Conservation (phyloP, 2,888 invertebrate genomes). For the Lithophane ornitopus region DNA sequence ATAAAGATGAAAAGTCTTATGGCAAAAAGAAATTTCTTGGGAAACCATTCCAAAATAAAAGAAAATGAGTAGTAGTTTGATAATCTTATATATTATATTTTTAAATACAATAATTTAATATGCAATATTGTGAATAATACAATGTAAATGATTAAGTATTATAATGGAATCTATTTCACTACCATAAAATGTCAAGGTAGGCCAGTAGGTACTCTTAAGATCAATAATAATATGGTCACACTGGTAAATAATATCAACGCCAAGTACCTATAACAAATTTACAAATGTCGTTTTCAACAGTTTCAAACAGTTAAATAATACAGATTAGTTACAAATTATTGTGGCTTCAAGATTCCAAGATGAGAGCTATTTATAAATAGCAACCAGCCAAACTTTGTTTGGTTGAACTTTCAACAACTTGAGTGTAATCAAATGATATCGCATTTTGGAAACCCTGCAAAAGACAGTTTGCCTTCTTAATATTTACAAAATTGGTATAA, state of each 20-base stretch:
- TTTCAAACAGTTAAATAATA: conserved; percentile 1
- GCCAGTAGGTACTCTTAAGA: conserved; percentile 25
- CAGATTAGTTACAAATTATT: conserved; percentile 1
- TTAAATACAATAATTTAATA: conserved; percentile 47
- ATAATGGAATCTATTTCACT: conserved; percentile 27
- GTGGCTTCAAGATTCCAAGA: conserved; percentile 7
- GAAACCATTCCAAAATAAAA: conserved; percentile 79
- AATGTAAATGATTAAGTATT: conserved; percentile 33
- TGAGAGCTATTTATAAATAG: not conserved
- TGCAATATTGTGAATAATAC: conserved; percentile 27
- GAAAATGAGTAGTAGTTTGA: conserved; percentile 63
- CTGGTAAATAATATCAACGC: conserved; percentile 67
- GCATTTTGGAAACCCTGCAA: conserved; percentile 50
- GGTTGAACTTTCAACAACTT: conserved; percentile 7
- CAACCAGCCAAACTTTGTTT: conserved; percentile 1
- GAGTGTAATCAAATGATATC: conserved; percentile 24
- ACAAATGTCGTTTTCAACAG: conserved; percentile 35
- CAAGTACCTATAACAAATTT: conserved; percentile 64
- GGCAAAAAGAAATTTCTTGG: conserved; percentile 81
- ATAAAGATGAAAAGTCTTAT: conserved; percentile 80
- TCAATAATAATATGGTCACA: conserved; percentile 40
- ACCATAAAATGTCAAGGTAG: conserved; percentile 24
- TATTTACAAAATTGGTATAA: conserved; percentile 6
- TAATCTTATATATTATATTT: conserved; percentile 65
- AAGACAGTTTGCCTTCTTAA: conserved; percentile 33